A percentile compares a stretch with the other conserved stretches of the same genome.
These are phyloP conservation scores for Sorex araneus DNA, from an alignment of 2,113 vertebrate genomes.

Conservation along the genomic window DNA sequence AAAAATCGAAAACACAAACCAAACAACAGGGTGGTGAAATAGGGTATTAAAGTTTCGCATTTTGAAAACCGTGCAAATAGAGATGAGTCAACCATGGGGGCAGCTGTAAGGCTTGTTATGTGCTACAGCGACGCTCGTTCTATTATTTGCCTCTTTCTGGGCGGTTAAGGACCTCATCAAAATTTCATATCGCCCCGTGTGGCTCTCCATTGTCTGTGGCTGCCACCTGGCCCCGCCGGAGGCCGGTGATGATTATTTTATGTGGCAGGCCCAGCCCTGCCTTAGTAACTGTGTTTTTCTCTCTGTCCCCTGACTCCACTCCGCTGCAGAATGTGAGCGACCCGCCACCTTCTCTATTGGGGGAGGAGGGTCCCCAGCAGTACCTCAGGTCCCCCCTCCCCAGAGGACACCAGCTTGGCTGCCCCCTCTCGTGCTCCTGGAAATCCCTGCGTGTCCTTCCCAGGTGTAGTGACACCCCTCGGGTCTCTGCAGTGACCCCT, in stretches of 20 bases:
- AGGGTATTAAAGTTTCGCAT: not conserved
- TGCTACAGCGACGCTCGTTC: constrained; percentile 57
- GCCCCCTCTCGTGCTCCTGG: not conserved
- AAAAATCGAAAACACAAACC: too few species aligned
- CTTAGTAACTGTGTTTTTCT: not conserved
- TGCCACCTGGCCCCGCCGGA: constrained; percentile 67
- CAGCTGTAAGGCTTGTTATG: constrained; percentile 24
- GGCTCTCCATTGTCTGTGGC: constrained; percentile 52
- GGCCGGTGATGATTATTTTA: constrained; percentile 76
- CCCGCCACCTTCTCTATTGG: not conserved
- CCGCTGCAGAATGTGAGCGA: not conserved
- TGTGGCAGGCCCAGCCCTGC: not conserved
- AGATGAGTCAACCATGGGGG: constrained; percentile 59
- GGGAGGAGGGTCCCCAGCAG: not conserved
- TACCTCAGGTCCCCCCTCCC: not conserved
- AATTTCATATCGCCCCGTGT: constrained; percentile 65
- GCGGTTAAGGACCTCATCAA: constrained; percentile 79
- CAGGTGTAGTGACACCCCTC: not conserved
- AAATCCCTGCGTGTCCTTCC: not conserved
- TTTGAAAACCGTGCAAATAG: constrained; percentile 41
- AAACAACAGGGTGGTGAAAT: too few species aligned
- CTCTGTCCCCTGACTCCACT: not conserved
- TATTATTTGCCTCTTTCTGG: constrained; percentile 68
- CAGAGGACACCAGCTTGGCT: not conserved
- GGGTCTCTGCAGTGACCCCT: not conserved